Evolutionary conservation across 1,140 invertebrate genomes (phyloP).

Genomic region (Ericerus pela): DNA sequence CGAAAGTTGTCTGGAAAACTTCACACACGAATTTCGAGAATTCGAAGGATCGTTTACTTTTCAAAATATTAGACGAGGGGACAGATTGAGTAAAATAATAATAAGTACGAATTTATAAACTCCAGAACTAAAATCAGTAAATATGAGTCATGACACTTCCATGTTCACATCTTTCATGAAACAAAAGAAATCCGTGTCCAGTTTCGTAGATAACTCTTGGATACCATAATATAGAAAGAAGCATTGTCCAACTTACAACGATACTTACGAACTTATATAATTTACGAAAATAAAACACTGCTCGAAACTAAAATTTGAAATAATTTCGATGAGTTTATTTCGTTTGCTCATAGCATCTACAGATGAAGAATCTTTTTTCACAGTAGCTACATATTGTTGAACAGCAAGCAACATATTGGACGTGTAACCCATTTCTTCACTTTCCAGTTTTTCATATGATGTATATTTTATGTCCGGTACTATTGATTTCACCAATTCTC

Average conservation of each 20-base stretch:
- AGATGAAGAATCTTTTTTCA: slow-evolving; percentile 16
- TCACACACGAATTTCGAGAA: no score
- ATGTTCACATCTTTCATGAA: no score
- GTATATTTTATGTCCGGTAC: neutral
- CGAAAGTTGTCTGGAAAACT: neutral
- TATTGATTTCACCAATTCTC: neutral
- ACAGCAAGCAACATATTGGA: slow-evolving; percentile 52
- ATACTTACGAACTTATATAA: slow-evolving; percentile 16
- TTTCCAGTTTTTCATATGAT: neutral
- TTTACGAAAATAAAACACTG: slow-evolving; percentile 19
- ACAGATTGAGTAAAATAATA: no score
- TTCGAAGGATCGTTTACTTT: no score
- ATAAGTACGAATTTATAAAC: no score
- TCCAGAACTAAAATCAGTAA: no score
- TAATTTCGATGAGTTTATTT: slow-evolving; percentile 14
- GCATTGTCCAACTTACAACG: no score
- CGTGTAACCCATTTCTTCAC: neutral
- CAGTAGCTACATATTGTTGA: slow-evolving; percentile 45
- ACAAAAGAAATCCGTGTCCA: no score
- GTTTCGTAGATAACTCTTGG: no score
- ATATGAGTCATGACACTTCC: no score
- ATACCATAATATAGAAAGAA: no score
- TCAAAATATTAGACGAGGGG: no score
- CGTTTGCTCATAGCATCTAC: slow-evolving; percentile 11
- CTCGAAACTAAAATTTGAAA: slow-evolving; percentile 12